Percentiles rank a stretch among this genome's conserved stretches.
Conservation (phyloP, 37 sponge, comb jelly and placozoan species). For the Geodia barretti region DNA sequence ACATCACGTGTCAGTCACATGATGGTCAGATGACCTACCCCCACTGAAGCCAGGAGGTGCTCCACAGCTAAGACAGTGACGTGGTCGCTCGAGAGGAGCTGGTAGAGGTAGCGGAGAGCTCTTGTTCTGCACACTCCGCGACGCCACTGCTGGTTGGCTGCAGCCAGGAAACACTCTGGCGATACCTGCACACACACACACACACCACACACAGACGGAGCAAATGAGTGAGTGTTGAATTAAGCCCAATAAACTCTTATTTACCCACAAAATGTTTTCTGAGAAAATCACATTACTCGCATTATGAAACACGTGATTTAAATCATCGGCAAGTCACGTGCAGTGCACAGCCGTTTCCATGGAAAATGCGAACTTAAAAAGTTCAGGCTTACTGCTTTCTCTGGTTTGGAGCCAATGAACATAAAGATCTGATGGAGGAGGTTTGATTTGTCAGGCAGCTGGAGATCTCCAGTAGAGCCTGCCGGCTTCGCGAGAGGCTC, state of each 20-base stretch:
- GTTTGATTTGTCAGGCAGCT: constrained; percentile 27
- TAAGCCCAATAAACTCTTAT: too few relatives aligned
- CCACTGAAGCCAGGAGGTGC: constrained; percentile 72
- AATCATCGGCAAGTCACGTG: too few relatives aligned
- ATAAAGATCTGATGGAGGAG: constrained; percentile 77
- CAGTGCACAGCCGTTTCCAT: too few relatives aligned
- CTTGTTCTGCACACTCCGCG: constrained; percentile 66
- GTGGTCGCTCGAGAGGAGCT: constrained; percentile 62
- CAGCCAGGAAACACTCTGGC: constrained; percentile 70
- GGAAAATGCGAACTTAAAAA: not conserved
- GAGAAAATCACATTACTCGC: too few relatives aligned
- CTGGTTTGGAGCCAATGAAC: constrained; percentile 82
- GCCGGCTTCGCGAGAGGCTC: not conserved
- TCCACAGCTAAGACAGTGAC: constrained; percentile 45
- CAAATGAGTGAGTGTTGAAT: too few relatives aligned
- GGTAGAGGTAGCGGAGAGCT: constrained; percentile 82
- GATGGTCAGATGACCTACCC: not conserved
- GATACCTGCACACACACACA: constrained; percentile 72
- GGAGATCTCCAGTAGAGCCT: constrained; percentile 43
- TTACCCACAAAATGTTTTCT: too few relatives aligned
- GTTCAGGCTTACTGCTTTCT: constrained; percentile 64
- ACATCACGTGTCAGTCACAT: not conserved
- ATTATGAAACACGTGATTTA: too few relatives aligned
- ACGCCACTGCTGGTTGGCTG: constrained; percentile 69
- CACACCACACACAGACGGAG: too few relatives aligned